Conservation (phyloP, 2,888 invertebrate genomes). For the Eurytoma adleriae region DNA sequence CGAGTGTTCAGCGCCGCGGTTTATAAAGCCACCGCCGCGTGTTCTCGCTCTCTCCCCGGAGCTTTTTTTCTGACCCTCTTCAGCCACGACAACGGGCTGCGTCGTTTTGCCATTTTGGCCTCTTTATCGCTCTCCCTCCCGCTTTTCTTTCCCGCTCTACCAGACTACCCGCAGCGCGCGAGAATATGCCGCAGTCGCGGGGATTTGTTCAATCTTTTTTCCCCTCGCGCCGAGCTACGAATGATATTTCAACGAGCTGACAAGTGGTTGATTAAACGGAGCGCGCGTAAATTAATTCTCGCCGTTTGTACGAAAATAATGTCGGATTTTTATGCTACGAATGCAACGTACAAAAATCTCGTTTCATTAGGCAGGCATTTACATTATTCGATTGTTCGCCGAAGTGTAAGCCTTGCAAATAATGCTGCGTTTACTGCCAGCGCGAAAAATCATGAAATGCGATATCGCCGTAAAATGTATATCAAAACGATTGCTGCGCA, state of each 20-base stretch:
- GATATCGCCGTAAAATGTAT: too few species aligned
- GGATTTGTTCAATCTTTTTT: constrained; percentile 24
- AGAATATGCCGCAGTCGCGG: constrained; percentile 22
- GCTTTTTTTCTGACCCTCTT: constrained; percentile 11
- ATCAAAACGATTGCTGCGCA: too few species aligned
- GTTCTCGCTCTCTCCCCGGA: constrained; percentile 2
- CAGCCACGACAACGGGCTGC: not conserved
- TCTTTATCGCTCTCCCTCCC: not conserved
- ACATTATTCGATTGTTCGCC: too few species aligned
- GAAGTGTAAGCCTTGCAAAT: too few species aligned
- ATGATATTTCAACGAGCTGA: constrained; percentile 17
- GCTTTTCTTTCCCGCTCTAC: not conserved
- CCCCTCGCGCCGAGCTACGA: not conserved
- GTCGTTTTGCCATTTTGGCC: constrained; percentile 14
- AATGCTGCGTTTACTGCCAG: too few species aligned
- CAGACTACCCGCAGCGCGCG: constrained; percentile 2
- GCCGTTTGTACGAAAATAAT: too few species aligned
- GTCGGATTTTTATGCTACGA: not conserved
- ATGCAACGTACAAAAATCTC: too few species aligned
- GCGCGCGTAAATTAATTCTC: not conserved
- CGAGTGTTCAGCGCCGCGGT: constrained; percentile 21
- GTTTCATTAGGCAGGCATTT: too few species aligned
- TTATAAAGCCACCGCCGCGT: constrained; percentile 31
- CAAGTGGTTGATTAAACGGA: constrained; percentile 9
- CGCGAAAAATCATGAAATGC: too few species aligned